Base-by-base conservation (phyloP, 2,113 vertebrate genomes). In the Prionailurus viverrinus region DNA sequence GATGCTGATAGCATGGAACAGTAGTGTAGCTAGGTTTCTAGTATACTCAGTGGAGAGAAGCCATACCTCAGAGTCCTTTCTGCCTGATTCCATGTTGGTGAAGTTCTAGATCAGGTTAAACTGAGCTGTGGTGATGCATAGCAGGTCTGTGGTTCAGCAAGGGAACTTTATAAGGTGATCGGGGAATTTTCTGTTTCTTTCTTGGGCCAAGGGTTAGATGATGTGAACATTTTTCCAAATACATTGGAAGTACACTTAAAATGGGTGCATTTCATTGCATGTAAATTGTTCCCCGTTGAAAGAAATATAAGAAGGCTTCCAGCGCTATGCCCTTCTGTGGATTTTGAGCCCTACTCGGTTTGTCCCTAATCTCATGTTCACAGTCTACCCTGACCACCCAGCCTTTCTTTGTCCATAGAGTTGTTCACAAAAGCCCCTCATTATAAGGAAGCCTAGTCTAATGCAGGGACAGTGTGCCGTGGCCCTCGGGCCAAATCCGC, bases 1-100 rank as follows among this genome's bases (percentile, higher is more conserved):
- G 41, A 29, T 11, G 4, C 11, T 9, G 6, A 12, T 4, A 23
- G 33, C 5, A 2, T 2, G 3, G 31, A 8, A 12, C 6, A 51
- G 73, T 33, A 48, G 41, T 58, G 21, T 2, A n/a, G 27, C 74
- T 66, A 18, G 29, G 13, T 9, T n/a, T 4, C 48, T 87, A 29
- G 78, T 33, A 2, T 19, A n/a, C 7, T 1, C 5, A 94, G 21
- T 6, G 66, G 66, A 39, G 14, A 80, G 29, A 39, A 71, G 23
- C n/a, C 91, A 79, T 41, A 53, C 31, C 23, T 58, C 39, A 3
- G 4, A 31, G 65, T 81, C 55, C 29, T 3, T n/a, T 63, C 63
- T 63, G 27, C 33, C 29, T 25, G 21, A 71, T 13, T 71, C 36
- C 66, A 53, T 92, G 45, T 83, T 74, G n/a, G 53, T 89, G 23